Conservation (phyloP, 2,113 vertebrate genomes). For the Ardeotis arabs region DNA sequence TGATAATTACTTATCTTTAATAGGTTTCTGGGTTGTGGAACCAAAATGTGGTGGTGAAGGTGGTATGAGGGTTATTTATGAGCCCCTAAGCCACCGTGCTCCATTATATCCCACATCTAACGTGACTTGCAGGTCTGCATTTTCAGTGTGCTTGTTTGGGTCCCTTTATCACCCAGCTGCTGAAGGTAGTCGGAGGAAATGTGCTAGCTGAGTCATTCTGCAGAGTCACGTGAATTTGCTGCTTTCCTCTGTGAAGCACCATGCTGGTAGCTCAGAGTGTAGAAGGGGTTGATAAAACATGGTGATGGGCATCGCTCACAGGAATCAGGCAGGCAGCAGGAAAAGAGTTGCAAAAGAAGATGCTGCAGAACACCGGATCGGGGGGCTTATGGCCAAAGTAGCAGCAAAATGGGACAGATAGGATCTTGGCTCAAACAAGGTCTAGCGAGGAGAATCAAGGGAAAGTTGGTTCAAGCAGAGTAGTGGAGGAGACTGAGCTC, state of each 20-base stretch:
- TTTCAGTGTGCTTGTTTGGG: neutral
- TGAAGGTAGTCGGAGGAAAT: neutral
- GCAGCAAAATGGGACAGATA: neutral
- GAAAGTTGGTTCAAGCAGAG: neutral
- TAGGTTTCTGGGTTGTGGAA: slow-evolving; percentile 32
- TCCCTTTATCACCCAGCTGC: neutral
- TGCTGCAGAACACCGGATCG: neutral
- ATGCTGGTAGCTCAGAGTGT: neutral
- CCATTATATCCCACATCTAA: neutral
- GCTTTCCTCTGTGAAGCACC: neutral
- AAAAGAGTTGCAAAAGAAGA: neutral
- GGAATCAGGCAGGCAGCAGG: neutral
- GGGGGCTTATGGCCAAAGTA: neutral
- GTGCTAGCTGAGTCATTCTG: neutral
- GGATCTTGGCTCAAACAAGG: neutral
- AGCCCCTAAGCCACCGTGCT: neutral
- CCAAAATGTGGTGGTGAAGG: neutral
- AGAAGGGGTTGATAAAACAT: neutral
- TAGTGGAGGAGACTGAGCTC: neutral
- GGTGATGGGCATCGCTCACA: neutral
- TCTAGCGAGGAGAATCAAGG: neutral
- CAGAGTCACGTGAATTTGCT: neutral
- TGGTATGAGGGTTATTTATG: slow-evolving; percentile 4
- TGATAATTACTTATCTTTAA: slow-evolving; percentile 51
- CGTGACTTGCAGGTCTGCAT: neutral